Evolutionary conservation across 1,140 invertebrate genomes (phyloP).

Genomic region (Rhyzopertha dominica): DNA sequence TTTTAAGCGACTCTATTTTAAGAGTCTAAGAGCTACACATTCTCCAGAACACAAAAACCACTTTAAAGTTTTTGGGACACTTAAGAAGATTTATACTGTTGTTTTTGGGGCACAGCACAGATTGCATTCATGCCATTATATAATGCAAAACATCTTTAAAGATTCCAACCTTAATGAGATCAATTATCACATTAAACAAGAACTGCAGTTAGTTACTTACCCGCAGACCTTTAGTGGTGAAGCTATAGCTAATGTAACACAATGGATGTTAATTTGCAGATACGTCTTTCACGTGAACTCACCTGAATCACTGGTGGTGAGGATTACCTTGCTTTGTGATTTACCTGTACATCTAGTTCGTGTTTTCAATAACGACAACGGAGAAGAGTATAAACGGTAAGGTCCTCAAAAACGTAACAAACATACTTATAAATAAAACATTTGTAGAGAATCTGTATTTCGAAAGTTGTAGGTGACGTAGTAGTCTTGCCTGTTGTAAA

Average conservation of each 20-base stretch:
- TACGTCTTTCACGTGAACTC: conserved; percentile 22
- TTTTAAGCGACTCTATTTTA: conserved; percentile 26
- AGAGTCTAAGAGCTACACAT: conserved; percentile 17
- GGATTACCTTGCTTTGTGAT: conserved; percentile 33
- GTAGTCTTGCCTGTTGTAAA: too few relatives aligned
- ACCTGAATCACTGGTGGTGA: conserved; percentile 22
- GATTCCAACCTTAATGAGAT: too few relatives aligned
- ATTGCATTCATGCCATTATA: too few relatives aligned
- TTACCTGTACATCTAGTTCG: conserved; percentile 31
- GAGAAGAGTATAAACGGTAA: conserved; percentile 31
- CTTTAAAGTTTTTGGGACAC: conserved; percentile 7
- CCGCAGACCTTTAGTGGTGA: conserved; percentile 15
- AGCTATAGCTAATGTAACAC: background rate
- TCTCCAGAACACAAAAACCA: conserved; percentile 5
- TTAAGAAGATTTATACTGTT: conserved; percentile 18
- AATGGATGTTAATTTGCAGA: conserved; percentile 23
- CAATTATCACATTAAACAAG: too few relatives aligned
- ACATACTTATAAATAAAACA: too few relatives aligned
- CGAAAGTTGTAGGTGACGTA: too few relatives aligned
- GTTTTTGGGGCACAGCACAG: conserved; percentile 11
- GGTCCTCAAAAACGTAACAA: too few relatives aligned
- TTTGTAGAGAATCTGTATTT: too few relatives aligned
- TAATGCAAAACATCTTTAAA: too few relatives aligned
- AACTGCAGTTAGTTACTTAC: too few relatives aligned
- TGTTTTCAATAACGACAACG: conserved; percentile 41